Conservation (phyloP, 2,113 vertebrate species). For the Tursiops truncatus region DNA sequence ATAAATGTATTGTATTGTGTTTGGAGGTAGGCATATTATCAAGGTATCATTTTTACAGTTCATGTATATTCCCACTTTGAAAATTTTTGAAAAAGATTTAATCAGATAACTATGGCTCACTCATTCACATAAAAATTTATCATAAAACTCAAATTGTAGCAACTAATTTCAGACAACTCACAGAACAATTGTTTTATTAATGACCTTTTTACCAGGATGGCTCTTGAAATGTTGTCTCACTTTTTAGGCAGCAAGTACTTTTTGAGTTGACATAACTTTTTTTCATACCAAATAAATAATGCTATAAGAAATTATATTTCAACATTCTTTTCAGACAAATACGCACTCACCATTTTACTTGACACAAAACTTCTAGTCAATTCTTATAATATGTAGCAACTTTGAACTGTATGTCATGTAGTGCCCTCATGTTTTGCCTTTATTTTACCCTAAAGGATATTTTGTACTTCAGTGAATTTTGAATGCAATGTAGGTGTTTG, state of each 20-base stretch:
- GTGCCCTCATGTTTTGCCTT: neutral
- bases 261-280: neutral
- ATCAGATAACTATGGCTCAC: neutral
- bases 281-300: neutral
- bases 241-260: neutral
- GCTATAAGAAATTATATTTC: neutral
- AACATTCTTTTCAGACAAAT: neutral
- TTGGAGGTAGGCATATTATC: neutral
- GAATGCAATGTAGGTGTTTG: neutral
- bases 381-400: neutral
- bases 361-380: neutral
- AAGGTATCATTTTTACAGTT: neutral
- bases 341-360: neutral
- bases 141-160: neutral
- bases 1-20: neutral
- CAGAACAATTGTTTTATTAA: neutral
- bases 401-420: neutral
- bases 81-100: neutral
- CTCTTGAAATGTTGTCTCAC: neutral
- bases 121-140: neutral
- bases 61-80: neutral
- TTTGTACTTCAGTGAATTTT: neutral
- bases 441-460: neutral
- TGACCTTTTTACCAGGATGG: neutral
- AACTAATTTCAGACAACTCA: neutral